These are phyloP conservation scores for Epinotia bilunana DNA, from an alignment of 2,888 invertebrate species.

Conservation along the genomic window DNA sequence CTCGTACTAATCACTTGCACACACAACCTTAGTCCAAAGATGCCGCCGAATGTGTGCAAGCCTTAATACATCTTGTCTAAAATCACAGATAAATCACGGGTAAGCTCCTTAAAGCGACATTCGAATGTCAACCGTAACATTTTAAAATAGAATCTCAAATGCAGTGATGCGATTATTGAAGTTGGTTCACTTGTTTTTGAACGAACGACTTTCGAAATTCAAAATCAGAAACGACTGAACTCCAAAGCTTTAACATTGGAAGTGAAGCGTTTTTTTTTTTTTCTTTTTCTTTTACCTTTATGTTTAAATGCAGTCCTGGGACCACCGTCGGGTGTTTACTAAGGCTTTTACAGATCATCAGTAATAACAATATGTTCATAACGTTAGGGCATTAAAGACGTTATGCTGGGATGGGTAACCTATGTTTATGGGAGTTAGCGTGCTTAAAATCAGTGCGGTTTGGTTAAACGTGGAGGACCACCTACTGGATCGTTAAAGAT, in stretches of 20 bases:
- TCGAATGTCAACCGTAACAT: slow-evolving; percentile 44
- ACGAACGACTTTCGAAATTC: slow-evolving; percentile 27
- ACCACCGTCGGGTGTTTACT: slow-evolving; percentile 79
- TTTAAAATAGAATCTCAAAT: slow-evolving; percentile 25
- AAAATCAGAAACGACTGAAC: slow-evolving; percentile 56
- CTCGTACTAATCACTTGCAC: slow-evolving; percentile 72
- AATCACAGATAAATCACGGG: background rate
- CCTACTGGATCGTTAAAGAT: slow-evolving; percentile 31
- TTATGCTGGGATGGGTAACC: slow-evolving; percentile 23
- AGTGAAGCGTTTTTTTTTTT: slow-evolving; percentile 56
- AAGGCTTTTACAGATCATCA: slow-evolving; percentile 57
- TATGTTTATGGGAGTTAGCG: slow-evolving; percentile 39
- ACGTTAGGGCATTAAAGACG: slow-evolving; percentile 42
- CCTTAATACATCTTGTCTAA: slow-evolving; percentile 52
- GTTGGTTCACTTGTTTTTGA: background rate
- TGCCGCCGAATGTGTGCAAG: slow-evolving; percentile 68
- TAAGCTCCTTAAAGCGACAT: slow-evolving; percentile 56
- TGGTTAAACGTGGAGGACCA: slow-evolving; percentile 35
- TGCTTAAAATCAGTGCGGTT: slow-evolving; percentile 41
- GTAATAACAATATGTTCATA: slow-evolving; percentile 44
- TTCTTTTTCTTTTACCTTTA: slow-evolving; percentile 60
- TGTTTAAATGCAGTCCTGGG: slow-evolving; percentile 61
- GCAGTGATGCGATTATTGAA: background rate
- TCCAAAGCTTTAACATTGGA: slow-evolving; percentile 35
- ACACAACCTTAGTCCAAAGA: slow-evolving; percentile 70